Evolutionary conservation across 1,140 invertebrate species (phyloP).

Genomic region (Ceratosolen fusciceps): DNA sequence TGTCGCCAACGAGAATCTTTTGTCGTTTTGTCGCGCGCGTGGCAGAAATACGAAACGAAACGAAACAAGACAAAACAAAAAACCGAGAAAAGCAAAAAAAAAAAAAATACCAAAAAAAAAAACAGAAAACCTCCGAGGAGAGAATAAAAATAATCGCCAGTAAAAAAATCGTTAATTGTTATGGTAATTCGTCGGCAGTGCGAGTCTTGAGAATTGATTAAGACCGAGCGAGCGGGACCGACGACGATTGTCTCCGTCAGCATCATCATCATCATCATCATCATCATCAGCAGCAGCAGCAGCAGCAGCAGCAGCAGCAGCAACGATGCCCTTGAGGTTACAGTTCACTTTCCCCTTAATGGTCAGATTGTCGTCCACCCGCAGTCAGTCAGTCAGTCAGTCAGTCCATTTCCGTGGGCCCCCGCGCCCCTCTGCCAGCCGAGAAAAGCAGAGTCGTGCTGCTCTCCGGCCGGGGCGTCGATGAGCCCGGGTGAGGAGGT

Average conservation of each 20-base stretch:
- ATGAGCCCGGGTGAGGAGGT: conserved; percentile 23
- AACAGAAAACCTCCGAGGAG: background rate
- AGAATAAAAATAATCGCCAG: background rate
- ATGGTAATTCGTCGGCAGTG: conserved; percentile 39
- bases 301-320: conserved; percentile 9
- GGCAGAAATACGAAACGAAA: too few species aligned
- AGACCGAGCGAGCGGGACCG: conserved; percentile 19
- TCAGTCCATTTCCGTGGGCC: too few species aligned
- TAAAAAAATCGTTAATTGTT: conserved; percentile 45
- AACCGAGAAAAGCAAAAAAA: background rate
- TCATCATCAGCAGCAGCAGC: too few species aligned
- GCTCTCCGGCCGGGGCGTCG: background rate
- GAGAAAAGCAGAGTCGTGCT: background rate
- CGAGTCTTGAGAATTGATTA: conserved; percentile 41
- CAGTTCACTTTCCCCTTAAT: conserved; percentile 44
- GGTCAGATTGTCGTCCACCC: conserved; percentile 25
- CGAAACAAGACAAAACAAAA: background rate
- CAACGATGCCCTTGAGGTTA: conserved; percentile 22
- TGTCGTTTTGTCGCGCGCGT: conserved; percentile 4
- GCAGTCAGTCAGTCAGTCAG: background rate
- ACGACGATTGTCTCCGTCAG: too few species aligned
- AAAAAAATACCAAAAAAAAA: background rate
- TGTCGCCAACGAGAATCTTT: conserved; percentile 23
- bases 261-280: too few species aligned
- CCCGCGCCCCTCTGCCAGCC: background rate